A percentile compares a stretch with the other conserved stretches of the same genome.
Conservation (phyloP, 2,888 invertebrate genomes). For the Drosophila neonasuta region DNA sequence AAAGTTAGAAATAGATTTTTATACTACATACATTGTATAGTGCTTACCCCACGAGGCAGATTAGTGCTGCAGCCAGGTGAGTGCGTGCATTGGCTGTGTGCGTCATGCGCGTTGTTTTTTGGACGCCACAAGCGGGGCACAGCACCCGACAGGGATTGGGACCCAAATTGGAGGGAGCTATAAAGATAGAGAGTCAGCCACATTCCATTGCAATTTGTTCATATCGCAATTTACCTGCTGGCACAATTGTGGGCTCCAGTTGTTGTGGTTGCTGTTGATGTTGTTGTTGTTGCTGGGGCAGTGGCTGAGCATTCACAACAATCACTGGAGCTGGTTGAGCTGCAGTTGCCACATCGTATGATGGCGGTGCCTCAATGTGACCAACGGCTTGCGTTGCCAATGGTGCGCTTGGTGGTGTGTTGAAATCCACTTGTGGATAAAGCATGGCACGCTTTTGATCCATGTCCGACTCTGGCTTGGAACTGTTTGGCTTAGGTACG, state of each 20-base stretch:
- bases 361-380: slow-evolving; percentile 77
- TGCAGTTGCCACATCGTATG: slow-evolving; percentile 78
- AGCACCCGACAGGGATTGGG: slow-evolving; percentile 78
- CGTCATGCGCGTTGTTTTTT: slow-evolving; percentile 77
- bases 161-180: slow-evolving; percentile 66
- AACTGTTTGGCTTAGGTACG: slow-evolving; percentile 37
- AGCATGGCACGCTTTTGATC: slow-evolving; percentile 81
- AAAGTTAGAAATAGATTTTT: background rate
- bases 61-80: slow-evolving; percentile 75
- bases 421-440: slow-evolving; percentile 77
- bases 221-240: slow-evolving; percentile 53
- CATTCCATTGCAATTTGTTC: slow-evolving; percentile 9
- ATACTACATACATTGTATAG: background rate
- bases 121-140: slow-evolving; percentile 78
- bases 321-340: slow-evolving; percentile 37
- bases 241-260: slow-evolving; percentile 55
- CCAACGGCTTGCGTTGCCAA: slow-evolving; percentile 37
- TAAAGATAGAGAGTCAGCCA: background rate
- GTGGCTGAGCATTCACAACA: slow-evolving; percentile 47
- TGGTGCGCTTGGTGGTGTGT: slow-evolving; percentile 56
- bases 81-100: slow-evolving; percentile 79
- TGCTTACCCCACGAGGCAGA: slow-evolving; percentile 79
- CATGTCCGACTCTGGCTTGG: slow-evolving; percentile 50
- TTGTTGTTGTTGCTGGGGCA: slow-evolving; percentile 33
- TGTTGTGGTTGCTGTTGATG: slow-evolving; percentile 10